Conservation (phyloP, 2,113 vertebrate genomes). For the Oryzias woworae region DNA sequence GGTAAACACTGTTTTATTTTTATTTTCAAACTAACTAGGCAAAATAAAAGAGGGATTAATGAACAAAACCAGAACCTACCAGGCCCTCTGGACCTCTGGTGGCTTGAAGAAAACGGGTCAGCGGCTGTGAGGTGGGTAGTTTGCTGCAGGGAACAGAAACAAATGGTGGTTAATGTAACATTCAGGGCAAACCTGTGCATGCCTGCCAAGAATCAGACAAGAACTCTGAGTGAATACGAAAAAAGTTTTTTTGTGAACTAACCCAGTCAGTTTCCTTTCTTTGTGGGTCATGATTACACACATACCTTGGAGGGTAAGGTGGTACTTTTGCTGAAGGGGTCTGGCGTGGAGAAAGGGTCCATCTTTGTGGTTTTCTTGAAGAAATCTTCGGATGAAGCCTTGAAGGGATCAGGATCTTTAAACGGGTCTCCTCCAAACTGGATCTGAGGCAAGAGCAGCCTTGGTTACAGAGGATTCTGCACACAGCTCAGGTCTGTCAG, state of each 20-base stretch:
- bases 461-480: neutral
- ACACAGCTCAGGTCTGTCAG: too few relatives aligned
- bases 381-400: conserved; percentile 86
- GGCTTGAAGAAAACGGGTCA: conserved; percentile 88
- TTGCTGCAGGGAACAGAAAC: conserved; percentile 62
- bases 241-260: too few relatives aligned
- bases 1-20: too few relatives aligned
- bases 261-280: too few relatives aligned
- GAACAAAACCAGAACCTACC: conserved; percentile 72
- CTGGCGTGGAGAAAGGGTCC: conserved; percentile 87
- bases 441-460: conserved; percentile 77
- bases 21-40: too few relatives aligned
- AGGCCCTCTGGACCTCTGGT: conserved; percentile 86
- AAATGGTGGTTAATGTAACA: neutral
- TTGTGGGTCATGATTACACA: neutral
- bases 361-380: conserved; percentile 89
- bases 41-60: too few relatives aligned
- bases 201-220: too few relatives aligned
- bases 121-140: conserved; percentile 84
- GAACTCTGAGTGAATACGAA: too few relatives aligned
- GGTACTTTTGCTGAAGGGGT: conserved; percentile 89
- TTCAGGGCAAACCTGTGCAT: too few relatives aligned
- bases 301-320: conserved; percentile 86
- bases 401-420: conserved; percentile 93
- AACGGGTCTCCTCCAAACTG: conserved; percentile 96